Evolutionary conservation across 2,888 invertebrate species (phyloP).

Genomic region (Ichneumon xanthorius): DNA sequence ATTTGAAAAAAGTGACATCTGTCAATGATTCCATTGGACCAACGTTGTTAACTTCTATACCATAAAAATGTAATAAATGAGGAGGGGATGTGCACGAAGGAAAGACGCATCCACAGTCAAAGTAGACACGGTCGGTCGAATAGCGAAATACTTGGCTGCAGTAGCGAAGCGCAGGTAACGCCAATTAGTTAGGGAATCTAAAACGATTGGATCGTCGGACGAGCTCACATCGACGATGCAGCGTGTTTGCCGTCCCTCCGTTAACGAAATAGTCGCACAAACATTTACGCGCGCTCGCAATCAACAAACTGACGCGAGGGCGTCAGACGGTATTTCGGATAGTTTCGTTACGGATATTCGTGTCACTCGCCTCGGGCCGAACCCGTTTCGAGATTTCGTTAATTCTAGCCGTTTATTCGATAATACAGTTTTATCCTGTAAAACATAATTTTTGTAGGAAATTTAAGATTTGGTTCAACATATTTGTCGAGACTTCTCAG

Average conservation of each 20-base stretch:
- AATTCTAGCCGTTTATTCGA: background rate
- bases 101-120: background rate
- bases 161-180: background rate
- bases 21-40: too few species aligned
- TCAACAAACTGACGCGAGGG: background rate
- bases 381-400: background rate
- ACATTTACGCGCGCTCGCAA: background rate
- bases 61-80: too few species aligned
- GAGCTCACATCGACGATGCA: background rate
- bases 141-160: background rate
- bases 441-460: too few species aligned
- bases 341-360: background rate
- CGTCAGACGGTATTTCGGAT: background rate
- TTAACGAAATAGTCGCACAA: conserved; percentile 1
- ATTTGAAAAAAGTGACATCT: too few species aligned
- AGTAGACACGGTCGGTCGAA: background rate
- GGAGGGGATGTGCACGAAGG: background rate
- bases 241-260: background rate
- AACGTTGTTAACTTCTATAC: too few species aligned
- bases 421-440: background rate
- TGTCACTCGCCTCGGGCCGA: background rate
- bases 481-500: too few species aligned
- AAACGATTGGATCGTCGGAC: background rate
- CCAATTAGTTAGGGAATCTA: background rate
- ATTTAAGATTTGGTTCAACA: too few species aligned